These are phyloP conservation scores for Schizaphis graminum DNA, from an alignment of 2,888 invertebrate species.

Conservation along the genomic window DNA sequence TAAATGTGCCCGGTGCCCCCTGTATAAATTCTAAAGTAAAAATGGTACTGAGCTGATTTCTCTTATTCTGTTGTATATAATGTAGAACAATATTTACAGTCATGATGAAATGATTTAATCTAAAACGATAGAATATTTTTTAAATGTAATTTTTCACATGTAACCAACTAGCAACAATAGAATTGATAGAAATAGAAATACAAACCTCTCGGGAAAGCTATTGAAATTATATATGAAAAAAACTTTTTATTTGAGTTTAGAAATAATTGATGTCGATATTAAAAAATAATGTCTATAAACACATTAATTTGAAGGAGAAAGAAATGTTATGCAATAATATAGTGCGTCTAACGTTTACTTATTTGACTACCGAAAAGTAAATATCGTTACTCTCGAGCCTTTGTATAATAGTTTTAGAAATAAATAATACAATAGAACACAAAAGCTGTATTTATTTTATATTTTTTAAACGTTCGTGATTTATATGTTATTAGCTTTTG, in stretches of 20 bases:
- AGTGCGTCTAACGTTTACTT: background rate
- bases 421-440: background rate
- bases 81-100: background rate
- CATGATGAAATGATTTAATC: background rate
- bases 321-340: background rate
- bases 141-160: background rate
- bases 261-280: background rate
- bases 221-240: background rate
- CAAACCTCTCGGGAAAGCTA: background rate
- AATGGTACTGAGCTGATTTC: background rate
- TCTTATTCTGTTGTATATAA: background rate
- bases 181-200: background rate
- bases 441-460: background rate
- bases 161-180: background rate
- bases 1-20: background rate
- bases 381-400: background rate
- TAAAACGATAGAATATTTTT: background rate
- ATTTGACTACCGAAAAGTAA: slow-evolving; percentile 3
- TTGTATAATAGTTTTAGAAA: slow-evolving; percentile 4
- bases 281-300: background rate
- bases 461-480: background rate
- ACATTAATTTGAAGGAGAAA: background rate
- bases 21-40: background rate
- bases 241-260: background rate
- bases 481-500: slow-evolving; percentile 11